Percentiles rank a stretch among this genome's conserved stretches.
Evolutionary conservation across 2,888 invertebrate genomes (phyloP).

Genomic region (Cancer borealis): DNA sequence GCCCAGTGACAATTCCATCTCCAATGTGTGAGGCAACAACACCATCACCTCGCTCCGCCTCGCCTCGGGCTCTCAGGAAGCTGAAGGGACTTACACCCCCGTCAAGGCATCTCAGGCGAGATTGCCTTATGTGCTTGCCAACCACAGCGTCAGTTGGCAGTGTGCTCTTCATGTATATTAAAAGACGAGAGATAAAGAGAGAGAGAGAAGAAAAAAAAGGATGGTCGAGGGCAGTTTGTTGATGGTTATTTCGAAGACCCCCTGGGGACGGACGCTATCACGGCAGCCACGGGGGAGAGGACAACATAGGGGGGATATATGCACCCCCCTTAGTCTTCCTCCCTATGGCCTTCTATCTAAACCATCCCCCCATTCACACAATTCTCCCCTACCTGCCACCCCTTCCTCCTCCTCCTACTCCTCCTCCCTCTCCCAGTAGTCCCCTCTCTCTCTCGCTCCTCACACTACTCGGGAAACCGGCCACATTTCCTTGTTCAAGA

Average conservation of each 20-base stretch:
- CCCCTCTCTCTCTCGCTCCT: neutral
- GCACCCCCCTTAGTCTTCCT: constrained; percentile 15
- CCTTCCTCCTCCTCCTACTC: neutral
- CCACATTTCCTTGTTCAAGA: constrained; percentile 42
- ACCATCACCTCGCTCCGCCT: neutral
- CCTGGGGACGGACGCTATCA: constrained; percentile 52
- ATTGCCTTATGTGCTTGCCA: neutral
- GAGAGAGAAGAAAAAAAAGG: constrained; percentile 42
- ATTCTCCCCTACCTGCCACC: neutral
- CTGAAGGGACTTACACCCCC: constrained; percentile 11
- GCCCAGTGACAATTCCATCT: constrained; percentile 43
- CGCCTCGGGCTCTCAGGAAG: neutral
- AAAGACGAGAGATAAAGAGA: constrained; percentile 35
- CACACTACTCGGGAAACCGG: neutral
- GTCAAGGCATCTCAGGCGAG: constrained; percentile 24
- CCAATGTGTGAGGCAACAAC: constrained; percentile 41
- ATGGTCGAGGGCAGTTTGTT: constrained; percentile 54
- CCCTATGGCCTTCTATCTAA: constrained; percentile 15
- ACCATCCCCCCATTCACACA: neutral
- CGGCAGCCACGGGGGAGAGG: constrained; percentile 47
- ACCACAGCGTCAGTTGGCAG: neutral
- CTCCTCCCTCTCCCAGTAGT: neutral
- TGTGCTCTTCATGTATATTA: constrained; percentile 25
- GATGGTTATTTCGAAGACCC: constrained; percentile 64
- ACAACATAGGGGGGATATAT: constrained; percentile 6